Conservation (phyloP, 2,113 vertebrate genomes). For the Cercocebus atys region DNA sequence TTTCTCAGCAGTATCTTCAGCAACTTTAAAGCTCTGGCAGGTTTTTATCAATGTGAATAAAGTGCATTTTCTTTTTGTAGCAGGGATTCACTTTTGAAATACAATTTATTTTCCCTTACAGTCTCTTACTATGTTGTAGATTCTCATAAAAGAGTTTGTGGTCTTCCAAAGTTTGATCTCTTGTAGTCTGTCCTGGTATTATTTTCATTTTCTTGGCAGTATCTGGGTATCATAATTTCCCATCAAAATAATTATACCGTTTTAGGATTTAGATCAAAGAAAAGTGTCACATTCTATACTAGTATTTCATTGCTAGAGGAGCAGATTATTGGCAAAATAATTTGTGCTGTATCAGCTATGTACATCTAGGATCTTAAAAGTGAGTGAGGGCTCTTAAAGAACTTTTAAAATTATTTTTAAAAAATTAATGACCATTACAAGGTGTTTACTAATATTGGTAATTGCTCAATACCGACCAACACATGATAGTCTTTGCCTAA, state of each 20-base stretch:
- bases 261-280: conserved; percentile 56
- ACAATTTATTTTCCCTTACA: conserved; percentile 19
- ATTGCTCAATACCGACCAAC: conserved; percentile 39
- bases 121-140: conserved; percentile 39
- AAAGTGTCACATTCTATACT: neutral
- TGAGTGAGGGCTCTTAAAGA: neutral
- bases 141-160: conserved; percentile 50
- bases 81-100: conserved; percentile 51
- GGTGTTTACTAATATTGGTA: conserved; percentile 13
- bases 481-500: conserved; percentile 34
- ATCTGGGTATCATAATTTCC: conserved; percentile 41
- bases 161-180: conserved; percentile 38
- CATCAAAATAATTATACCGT: conserved; percentile 44
- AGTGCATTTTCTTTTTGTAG: conserved; percentile 29
- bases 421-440: conserved; percentile 21
- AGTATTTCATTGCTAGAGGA: neutral
- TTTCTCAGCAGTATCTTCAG: neutral
- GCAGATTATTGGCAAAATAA: conserved; percentile 29
- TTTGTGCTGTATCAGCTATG: neutral
- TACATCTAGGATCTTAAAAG: neutral
- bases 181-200: conserved; percentile 15
- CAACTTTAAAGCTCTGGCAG: conserved; percentile 40
- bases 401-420: neutral
- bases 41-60: conserved; percentile 64
- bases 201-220: conserved; percentile 48